These are phyloP conservation scores for Drosophila conformis DNA, from an alignment of 2,888 invertebrate genomes.

Conservation along the genomic window DNA sequence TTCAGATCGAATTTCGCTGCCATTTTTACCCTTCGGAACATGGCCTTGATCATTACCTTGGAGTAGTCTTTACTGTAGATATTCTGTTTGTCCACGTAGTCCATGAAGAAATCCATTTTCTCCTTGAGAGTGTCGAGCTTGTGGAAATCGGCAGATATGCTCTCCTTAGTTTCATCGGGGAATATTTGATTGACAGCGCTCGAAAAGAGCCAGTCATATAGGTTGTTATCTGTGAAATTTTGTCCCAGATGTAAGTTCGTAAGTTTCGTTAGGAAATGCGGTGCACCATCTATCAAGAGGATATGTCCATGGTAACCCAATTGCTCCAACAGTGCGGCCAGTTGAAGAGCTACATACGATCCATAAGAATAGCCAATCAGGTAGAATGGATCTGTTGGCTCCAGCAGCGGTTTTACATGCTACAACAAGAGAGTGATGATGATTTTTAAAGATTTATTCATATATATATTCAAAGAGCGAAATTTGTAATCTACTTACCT, in stretches of 20 bases:
- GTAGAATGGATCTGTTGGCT: slow-evolving; percentile 88
- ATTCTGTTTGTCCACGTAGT: slow-evolving; percentile 84
- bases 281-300: slow-evolving; percentile 93
- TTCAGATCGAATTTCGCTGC: slow-evolving; percentile 85
- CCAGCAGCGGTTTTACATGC: slow-evolving; percentile 87
- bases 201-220: slow-evolving; percentile 80
- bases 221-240: slow-evolving; percentile 73
- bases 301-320: slow-evolving; percentile 88
- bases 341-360: slow-evolving; percentile 90
- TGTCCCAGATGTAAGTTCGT: slow-evolving; percentile 76
- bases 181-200: slow-evolving; percentile 80
- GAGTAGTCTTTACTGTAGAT: slow-evolving; percentile 85
- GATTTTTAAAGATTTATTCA: not conserved
- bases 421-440: slow-evolving; percentile 78
- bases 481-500: slow-evolving; percentile 61
- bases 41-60: slow-evolving; percentile 83
- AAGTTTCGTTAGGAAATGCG: slow-evolving; percentile 88
- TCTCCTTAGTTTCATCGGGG: slow-evolving; percentile 80
- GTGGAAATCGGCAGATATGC: slow-evolving; percentile 84
- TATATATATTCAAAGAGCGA: not conserved
- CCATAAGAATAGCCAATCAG: slow-evolving; percentile 97
- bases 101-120: slow-evolving; percentile 86
- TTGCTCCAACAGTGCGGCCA: slow-evolving; percentile 90
- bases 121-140: slow-evolving; percentile 87
- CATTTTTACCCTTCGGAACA: slow-evolving; percentile 87